Base-by-base conservation (phyloP, 2,888 invertebrate species). In the Congeria kusceri region DNA sequence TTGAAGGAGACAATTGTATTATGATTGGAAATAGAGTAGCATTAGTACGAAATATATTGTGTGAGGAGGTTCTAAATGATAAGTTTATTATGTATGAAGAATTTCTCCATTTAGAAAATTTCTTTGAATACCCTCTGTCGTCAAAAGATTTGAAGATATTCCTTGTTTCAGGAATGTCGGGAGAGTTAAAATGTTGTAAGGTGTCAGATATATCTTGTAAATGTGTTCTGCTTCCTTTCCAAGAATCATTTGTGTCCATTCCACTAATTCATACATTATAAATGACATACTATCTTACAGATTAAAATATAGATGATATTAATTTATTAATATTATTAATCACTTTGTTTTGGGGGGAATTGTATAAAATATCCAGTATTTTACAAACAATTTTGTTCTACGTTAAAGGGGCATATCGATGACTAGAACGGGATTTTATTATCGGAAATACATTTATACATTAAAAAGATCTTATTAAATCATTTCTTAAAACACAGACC, bases 171-270 rank as follows among this genome's bases (percentile, higher is more conserved):
- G 46, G 73, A 25, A n/a, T 78, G 13, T 29, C 44, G 18, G 59
- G 56, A 44, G 53, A 47, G 44, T 28, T 68, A 20, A 39, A 72
- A 20, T 15, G 15, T 39, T 46, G 27, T 59, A 58, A 27, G 7
- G 13, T 73, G 11, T 11, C 18, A 25, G 76, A 80, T 32, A 57
- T 76, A 47, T 23, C 44, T 25, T 59, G 68, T n/a, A 77, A 76
- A 69, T 69, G 65, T 62, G 76, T 77, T 20, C 25, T 76, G 3
- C 13, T 80, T 18, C 80, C 80, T 49, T 80, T 69, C 25, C 29
- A 25, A 25, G 32, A 61, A 11, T 5, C 3, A 13, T 70, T 32
- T 56, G 49, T 62, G 9, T 61, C 70, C 18, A 32, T 70, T 2
- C 70, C 70, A 20, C 25, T 70, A 29, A 5, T 62, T 15, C 62